Conservation (phyloP, 1,140 invertebrate genomes). For the Planococcus citri region DNA sequence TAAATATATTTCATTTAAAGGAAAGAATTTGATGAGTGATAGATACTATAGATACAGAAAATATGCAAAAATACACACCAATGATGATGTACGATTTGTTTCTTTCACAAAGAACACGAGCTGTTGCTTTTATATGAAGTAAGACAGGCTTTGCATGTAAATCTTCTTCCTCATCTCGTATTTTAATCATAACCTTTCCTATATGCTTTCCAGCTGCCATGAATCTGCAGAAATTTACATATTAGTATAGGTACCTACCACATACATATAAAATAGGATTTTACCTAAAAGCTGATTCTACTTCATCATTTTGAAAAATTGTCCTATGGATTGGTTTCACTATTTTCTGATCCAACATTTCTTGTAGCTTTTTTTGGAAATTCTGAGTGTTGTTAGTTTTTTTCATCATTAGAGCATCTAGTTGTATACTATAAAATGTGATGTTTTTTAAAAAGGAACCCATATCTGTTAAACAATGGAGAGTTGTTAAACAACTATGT, state of each 20-base stretch:
- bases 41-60: too few relatives aligned
- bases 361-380: not conserved
- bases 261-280: conserved; percentile 48
- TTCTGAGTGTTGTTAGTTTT: not conserved
- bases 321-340: not conserved
- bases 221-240: not conserved
- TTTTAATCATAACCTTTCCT: conserved; percentile 68
- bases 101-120: conserved; percentile 35
- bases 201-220: conserved; percentile 50
- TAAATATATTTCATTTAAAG: too few relatives aligned
- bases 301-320: not conserved
- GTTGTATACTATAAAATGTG: not conserved
- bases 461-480: not conserved
- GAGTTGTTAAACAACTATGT: too few relatives aligned
- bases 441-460: not conserved
- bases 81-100: not conserved
- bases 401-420: not conserved
- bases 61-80: not conserved
- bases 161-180: conserved; percentile 41
- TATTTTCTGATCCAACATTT: not conserved
- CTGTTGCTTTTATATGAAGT: conserved; percentile 37
- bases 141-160: conserved; percentile 27
- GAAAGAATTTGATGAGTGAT: too few relatives aligned
- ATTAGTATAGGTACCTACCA: conserved; percentile 50
- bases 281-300: conserved; percentile 34